phyloP scores from a whole-genome alignment of 2,113 vertebrate species.

The Gobiocypris rarus region DNA sequence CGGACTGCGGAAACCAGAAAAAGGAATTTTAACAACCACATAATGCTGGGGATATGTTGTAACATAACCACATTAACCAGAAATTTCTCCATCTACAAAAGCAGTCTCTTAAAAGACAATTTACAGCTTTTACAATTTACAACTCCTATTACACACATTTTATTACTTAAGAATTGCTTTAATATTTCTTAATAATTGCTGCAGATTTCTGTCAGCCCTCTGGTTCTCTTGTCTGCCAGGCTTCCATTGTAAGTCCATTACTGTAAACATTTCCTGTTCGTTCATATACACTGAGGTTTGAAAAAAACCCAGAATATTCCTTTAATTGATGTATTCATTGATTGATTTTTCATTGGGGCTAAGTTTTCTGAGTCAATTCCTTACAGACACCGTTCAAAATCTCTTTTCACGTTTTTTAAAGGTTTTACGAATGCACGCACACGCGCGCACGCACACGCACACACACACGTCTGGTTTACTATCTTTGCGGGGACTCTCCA shows the following conservation, averaged over 20 bases:
- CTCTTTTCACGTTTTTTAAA: background rate
- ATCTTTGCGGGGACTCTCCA: no score
- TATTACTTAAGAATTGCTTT: slow-evolving; percentile 12
- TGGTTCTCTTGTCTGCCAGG: background rate
- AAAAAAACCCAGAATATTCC: background rate
- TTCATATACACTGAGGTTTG: background rate
- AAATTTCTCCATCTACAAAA: background rate
- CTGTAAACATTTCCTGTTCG: slow-evolving; percentile 1
- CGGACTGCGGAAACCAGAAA: background rate
- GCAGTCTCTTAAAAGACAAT: background rate
- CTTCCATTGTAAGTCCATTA: no score
- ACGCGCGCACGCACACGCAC: no score
- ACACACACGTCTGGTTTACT: no score
- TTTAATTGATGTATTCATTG: background rate
- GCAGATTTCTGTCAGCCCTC: background rate
- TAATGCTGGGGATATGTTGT: background rate
- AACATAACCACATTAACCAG: background rate
- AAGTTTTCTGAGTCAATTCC: background rate
- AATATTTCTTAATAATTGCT: slow-evolving; percentile 2
- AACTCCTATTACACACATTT: background rate
- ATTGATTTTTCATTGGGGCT: background rate
- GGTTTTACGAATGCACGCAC: background rate
- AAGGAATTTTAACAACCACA: background rate
- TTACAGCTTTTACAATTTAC: background rate
- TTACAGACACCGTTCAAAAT: background rate